phyloP scores from a whole-genome alignment of 2,888 invertebrate species.

The Sesia apiformis region DNA sequence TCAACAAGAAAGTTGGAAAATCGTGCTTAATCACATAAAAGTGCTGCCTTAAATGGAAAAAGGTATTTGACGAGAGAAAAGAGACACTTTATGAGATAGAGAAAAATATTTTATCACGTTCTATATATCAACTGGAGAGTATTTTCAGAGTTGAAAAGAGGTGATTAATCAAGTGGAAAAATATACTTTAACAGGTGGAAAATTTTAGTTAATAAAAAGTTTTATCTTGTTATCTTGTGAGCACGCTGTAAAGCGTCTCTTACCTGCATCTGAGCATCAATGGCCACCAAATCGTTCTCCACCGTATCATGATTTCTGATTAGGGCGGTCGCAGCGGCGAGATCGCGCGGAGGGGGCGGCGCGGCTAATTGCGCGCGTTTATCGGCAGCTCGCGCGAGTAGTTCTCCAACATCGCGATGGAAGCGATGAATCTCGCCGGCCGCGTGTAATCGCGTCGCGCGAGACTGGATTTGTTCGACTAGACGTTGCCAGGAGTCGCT shows the following conservation, averaged over 20 bases:
- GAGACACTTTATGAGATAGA: too few relatives aligned
- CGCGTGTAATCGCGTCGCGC: slow-evolving; percentile 90
- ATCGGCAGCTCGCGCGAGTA: slow-evolving; percentile 89
- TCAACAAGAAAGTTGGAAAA: too few relatives aligned
- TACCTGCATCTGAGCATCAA: slow-evolving; percentile 83
- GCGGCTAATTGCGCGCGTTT: slow-evolving; percentile 90
- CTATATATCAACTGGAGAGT: too few relatives aligned
- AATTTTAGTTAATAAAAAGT: not conserved
- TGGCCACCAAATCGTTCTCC: slow-evolving; percentile 88
- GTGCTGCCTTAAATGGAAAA: too few relatives aligned
- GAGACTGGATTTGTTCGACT: slow-evolving; percentile 87
- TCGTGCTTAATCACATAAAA: too few relatives aligned
- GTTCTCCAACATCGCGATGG: slow-evolving; percentile 96
- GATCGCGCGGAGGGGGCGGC: slow-evolving; percentile 80
- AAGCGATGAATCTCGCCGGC: slow-evolving; percentile 98
- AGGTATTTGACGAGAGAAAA: too few relatives aligned
- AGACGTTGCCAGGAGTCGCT: slow-evolving; percentile 92
- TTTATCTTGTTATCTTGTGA: slow-evolving; percentile 20
- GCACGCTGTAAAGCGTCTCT: too few relatives aligned
- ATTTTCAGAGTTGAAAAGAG: too few relatives aligned
- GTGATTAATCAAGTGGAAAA: too few relatives aligned
- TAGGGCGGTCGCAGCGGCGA: slow-evolving; percentile 88
- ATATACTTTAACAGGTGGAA: too few relatives aligned
- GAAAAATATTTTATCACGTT: too few relatives aligned
- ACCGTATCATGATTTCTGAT: slow-evolving; percentile 92